Percentiles rank a stretch among this genome's conserved stretches.
These are phyloP conservation scores for Notocelia uddmanniana DNA, from an alignment of 2,888 invertebrate species.

Conservation along the genomic window DNA sequence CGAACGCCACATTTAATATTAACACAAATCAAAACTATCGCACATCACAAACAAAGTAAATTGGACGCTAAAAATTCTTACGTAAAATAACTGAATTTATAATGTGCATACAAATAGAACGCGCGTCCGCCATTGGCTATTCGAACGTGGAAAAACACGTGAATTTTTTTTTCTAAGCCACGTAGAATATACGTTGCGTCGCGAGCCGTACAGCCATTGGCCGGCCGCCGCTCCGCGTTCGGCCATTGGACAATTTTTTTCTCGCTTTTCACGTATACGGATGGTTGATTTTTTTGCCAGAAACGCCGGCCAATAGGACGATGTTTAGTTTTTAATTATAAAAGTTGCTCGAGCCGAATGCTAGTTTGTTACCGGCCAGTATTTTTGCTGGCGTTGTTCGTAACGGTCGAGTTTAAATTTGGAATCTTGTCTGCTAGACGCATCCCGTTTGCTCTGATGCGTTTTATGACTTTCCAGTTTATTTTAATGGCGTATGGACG, in stretches of 20 bases:
- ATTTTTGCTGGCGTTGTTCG: constrained; percentile 56
- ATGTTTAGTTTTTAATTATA: constrained; percentile 78
- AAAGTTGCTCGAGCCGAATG: constrained; percentile 62
- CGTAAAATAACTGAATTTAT: constrained; percentile 68
- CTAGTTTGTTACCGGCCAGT: constrained; percentile 52
- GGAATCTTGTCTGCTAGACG: constrained; percentile 51
- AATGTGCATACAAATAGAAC: constrained; percentile 68
- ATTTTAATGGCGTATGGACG: constrained; percentile 56
- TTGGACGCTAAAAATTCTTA: constrained; percentile 58
- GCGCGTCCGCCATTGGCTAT: constrained; percentile 72
- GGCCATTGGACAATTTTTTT: constrained; percentile 80
- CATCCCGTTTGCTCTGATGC: constrained; percentile 57
- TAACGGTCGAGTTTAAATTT: constrained; percentile 47
- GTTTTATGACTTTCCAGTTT: constrained; percentile 53
- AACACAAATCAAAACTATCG: constrained; percentile 35
- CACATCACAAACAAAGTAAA: constrained; percentile 30
- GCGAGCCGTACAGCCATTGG: constrained; percentile 69
- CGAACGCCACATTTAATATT: constrained; percentile 22
- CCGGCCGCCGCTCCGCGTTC: constrained; percentile 58
- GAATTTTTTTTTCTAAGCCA: constrained; percentile 80
- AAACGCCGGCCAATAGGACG: constrained; percentile 78
- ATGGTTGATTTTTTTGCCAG: constrained; percentile 72
- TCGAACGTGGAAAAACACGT: constrained; percentile 81
- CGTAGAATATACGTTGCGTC: constrained; percentile 80
- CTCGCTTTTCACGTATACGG: constrained; percentile 82